phyloP scores from a whole-genome alignment of 2,888 invertebrate genomes.

The Metallyticus violacea region DNA sequence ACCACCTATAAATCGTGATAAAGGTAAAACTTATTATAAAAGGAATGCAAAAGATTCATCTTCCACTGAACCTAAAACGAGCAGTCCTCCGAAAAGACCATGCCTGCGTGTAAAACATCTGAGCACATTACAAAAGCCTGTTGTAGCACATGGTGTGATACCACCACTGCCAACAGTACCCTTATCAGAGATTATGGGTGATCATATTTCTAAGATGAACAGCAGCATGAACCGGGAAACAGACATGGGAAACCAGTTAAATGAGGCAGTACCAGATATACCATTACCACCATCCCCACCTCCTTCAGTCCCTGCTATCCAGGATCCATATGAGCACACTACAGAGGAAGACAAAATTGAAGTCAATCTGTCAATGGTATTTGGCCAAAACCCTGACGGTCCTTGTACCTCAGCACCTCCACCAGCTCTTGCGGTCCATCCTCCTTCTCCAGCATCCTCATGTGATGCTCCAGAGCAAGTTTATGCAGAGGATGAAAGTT shows the following conservation, averaged over 20 bases:
- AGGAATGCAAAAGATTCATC: neutral
- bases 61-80: neutral
- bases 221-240: too few relatives aligned
- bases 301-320: too few relatives aligned
- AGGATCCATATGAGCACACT: too few relatives aligned
- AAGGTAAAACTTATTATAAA: neutral
- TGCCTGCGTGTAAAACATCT: neutral
- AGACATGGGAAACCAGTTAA: too few relatives aligned
- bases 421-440: neutral
- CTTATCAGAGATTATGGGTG: neutral
- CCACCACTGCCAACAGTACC: neutral
- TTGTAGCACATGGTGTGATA: neutral
- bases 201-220: neutral
- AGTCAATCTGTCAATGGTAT: too few relatives aligned
- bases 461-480: too few relatives aligned
- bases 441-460: too few relatives aligned
- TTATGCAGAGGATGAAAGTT: neutral
- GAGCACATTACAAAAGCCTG: neutral
- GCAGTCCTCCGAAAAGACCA: neutral
- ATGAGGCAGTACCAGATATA: neutral
- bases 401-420: too few relatives aligned
- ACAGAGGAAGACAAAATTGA: too few relatives aligned
- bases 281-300: neutral
- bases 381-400: too few relatives aligned
- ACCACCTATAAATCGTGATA: neutral